Evolutionary conservation across 2,113 vertebrate species (phyloP), one percentile per base, ranked within the genome.

Genomic region (Pollimyrus isidori): DNA sequence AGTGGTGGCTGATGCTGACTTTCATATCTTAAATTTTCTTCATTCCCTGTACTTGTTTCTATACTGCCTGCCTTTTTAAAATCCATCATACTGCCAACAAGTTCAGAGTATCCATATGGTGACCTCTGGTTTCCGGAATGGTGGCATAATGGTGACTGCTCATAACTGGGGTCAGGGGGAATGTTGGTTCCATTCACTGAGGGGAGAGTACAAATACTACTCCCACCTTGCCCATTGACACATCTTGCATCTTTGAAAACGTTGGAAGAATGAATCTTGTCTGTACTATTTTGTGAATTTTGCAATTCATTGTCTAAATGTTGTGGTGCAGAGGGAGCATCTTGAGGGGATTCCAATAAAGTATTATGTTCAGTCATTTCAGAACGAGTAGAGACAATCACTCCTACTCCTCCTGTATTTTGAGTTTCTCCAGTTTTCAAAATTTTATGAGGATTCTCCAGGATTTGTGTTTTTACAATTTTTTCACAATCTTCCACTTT

Each of bases 151-250:
- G 91, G 96, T 94, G 92, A 96, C 95, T 93, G 97, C 93, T 93
- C 97, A 95, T 92, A 96, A 95, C 92, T 97, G 93, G 94, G 95
- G 96, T 96, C 96, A 87, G 96, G 94, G 87, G 92, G 89, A 90
- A 96, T 95, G 87, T 95, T 89, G n/a, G 76, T 62, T 62, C 76
- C 88, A 91, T 93, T 96, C 87, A 92, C 95, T 92, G 93, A 93
- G 65, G 90, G 92, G 89, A 94, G 94, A 42, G 89, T 91, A 88
- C 92, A 97, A 92, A 95, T 90, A 94, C 94, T 88, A 90, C 92
- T 92, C 53, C 95, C 96, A 23, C 97, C 96, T 42, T 99, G 97
- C 73, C 98, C 98, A 10, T 98, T 99, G 89, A 98, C 97, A 91
- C 93, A 97, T 90, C 95, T 95, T 17, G 93, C 93, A 42, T 95